Base-by-base conservation (phyloP, 53 echinoderm and acorn worm genomes). In the Stichopus horrens region DNA sequence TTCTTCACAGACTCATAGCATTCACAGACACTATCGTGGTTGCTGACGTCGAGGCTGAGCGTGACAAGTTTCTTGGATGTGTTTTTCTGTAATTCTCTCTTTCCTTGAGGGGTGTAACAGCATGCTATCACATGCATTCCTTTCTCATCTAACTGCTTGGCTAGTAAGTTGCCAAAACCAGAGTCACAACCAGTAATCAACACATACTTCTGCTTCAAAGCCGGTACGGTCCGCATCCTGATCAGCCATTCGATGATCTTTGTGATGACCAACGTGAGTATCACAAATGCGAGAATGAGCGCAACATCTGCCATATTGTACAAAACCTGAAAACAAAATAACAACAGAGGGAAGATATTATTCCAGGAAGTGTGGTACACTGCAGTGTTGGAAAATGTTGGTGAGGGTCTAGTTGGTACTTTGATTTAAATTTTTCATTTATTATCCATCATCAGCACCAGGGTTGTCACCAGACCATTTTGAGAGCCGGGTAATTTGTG, bases 91-190 rank as follows among this genome's bases (percentile, higher is more conserved):
- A 93, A 67, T 53, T 86, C 52, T 54, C 89, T 76, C 1, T 67
- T 85, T 55, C 92, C 96, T 19, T 92, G 83, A 53, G 89, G 52
- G 13, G 89, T 92, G 73, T 92, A 89, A 68, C 96, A 96, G 51
- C 88, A 90, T 55, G 96, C 96, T 68, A 96, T 91, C 37, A 96
- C 96, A 19, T 88, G 86, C 20, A 94, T 85, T 21, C 96, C 96
- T 52, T 87, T 80, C 55, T 77, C 53, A 58, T 93, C 93, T 20
- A 96, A 20, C 21, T 93, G 91, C 75, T 88, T 93, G 37, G 93
- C 93, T 57, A 92, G 86, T n/a, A 86, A 76, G 74, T 96, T 88
- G 20, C 96, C 96, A 86, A 96, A 96, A 10, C 96, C 96, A 65
- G 89, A 89, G 77, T 96, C 96, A 68, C 96, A 96, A 7, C 96